A percentile compares a stretch with the other conserved stretches of the same genome.
Conservation (phyloP, 2,113 vertebrate genomes). For the Coracopsis vasa region DNA sequence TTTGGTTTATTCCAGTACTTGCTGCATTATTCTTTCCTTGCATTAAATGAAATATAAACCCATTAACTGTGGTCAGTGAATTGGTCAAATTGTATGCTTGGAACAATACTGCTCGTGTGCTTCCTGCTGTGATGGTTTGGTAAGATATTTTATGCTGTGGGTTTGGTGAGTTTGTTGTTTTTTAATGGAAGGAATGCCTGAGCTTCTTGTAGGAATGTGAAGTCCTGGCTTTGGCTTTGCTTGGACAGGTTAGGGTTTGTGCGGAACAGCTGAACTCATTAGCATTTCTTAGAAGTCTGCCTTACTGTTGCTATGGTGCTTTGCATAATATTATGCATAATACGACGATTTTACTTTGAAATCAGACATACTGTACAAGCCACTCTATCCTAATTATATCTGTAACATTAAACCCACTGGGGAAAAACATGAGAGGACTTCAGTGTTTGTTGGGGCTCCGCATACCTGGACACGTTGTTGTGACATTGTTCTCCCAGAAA, state of each 20-base stretch:
- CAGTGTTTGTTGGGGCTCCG: not conserved
- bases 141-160: not conserved
- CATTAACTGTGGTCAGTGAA: accelerated
- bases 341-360: conserved; percentile 62
- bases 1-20: not conserved
- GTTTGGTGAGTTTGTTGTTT: not conserved
- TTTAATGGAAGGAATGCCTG: not conserved
- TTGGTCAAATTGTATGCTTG: not conserved
- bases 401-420: not conserved
- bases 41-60: not conserved
- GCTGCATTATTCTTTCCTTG: not conserved
- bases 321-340: conserved; percentile 54
- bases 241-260: conserved; percentile 13
- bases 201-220: not conserved
- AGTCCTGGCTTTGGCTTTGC: conserved; percentile 10
- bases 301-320: conserved; percentile 51
- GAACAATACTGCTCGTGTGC: accelerated
- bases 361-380: conserved; percentile 35
- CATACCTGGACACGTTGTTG: accelerated
- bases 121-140: not conserved
- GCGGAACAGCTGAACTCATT: conserved; percentile 57
- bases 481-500: not conserved
- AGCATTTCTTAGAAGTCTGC: conserved; percentile 54
- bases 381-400: conserved; percentile 33
- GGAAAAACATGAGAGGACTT: not conserved